These are phyloP conservation scores for Drosophila tristis DNA, from an alignment of 1,140 invertebrate species.

Conservation along the genomic window DNA sequence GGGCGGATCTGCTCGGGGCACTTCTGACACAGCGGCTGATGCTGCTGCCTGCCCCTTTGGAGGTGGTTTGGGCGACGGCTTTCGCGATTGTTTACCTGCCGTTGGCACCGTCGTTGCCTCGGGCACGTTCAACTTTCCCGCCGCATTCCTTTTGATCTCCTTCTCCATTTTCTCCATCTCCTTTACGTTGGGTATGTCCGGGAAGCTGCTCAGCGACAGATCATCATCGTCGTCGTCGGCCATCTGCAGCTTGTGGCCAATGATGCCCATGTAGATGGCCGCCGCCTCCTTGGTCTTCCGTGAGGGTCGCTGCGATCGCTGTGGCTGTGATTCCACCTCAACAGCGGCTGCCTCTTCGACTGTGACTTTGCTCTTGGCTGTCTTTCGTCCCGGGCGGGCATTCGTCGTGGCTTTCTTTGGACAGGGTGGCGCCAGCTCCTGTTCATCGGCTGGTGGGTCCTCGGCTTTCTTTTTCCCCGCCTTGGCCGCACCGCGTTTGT, in stretches of 20 bases:
- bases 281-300: slow-evolving; percentile 91
- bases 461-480: slow-evolving; percentile 49
- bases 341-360: slow-evolving; percentile 1
- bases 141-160: slow-evolving; percentile 86
- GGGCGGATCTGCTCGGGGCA: slow-evolving; percentile 2
- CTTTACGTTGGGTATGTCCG: slow-evolving; percentile 88
- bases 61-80: slow-evolving; percentile 34
- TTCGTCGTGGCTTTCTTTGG: slow-evolving; percentile 54
- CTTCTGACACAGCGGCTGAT: not conserved
- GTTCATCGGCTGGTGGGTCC: slow-evolving; percentile 28
- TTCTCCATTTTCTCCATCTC: slow-evolving; percentile 87
- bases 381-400: slow-evolving; percentile 52
- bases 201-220: slow-evolving; percentile 88
- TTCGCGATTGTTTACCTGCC: slow-evolving; percentile 29
- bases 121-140: slow-evolving; percentile 57
- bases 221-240: slow-evolving; percentile 87
- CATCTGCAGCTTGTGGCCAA: slow-evolving; percentile 88
- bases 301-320: slow-evolving; percentile 85
- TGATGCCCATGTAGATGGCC: slow-evolving; percentile 90
- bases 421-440: slow-evolving; percentile 50
- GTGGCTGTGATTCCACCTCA: slow-evolving; percentile 21
- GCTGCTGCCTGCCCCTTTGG: slow-evolving; percentile 6
- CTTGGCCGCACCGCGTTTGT: slow-evolving; percentile 35
- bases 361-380: slow-evolving; percentile 44
- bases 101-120: slow-evolving; percentile 31